Base-by-base conservation (phyloP, 1,140 invertebrate genomes). In the Nixonia krombeini region DNA sequence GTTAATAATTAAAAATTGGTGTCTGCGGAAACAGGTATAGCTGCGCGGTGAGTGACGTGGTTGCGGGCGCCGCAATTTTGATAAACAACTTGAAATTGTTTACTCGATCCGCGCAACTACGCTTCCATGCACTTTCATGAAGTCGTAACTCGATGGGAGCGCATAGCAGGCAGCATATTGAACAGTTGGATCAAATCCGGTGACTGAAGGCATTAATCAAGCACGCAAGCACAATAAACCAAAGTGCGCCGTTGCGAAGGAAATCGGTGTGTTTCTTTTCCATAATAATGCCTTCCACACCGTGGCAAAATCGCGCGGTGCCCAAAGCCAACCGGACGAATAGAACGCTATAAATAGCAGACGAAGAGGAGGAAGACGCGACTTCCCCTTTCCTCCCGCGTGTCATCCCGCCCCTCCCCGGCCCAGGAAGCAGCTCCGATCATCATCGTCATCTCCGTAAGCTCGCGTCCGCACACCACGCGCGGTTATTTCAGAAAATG, bases 231-330 rank as follows among this genome's bases (percentile, higher is more conserved):
- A 59, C 29, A 51, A 70, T 55, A 56, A 70, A 63, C 37, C 0
- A 7, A n/a, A n/a, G n/a, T n/a, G n/a, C n/a, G n/a, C n/a, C n/a
- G n/a, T n/a, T n/a, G n/a, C 68, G 57, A 52, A 61, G 55, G 44
- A 59, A 56, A 46, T 58, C 59, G 7, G 57, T 55, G 13, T 38
- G 52, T 70, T 50, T 59, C 58, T 70, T 70, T 53, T 61, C 38
- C 45, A 70, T 70, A 70, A 67, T 73, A 70, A 70, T 73, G 57
- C 46, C 37, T 61, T 70, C 62, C 49, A 47, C 57, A 66, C 68
- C 53, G 47, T 59, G 58, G 56, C 53, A 53, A 33, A 56, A 59
- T 47, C 45, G 35, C 16, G 50, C 57, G 49, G 61, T 63, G 55
- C 18, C 55, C 67, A 40, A 64, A 67, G 56, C 18, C 37, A 47